phyloP scores from a whole-genome alignment of 2,113 vertebrate genomes.

The Seriola aureovittata region DNA sequence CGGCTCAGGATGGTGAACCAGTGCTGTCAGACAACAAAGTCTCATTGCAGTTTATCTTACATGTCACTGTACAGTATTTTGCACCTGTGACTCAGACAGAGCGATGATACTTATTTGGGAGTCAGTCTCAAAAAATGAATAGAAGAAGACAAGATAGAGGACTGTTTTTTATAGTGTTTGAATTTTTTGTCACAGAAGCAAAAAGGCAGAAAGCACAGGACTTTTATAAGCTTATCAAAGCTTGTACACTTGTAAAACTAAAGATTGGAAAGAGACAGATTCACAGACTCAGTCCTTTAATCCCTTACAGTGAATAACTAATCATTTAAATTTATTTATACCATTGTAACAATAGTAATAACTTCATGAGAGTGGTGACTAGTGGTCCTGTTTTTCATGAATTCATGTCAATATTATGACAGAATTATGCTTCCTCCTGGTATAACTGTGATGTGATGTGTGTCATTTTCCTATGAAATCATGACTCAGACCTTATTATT shows the following conservation, averaged over 20 bases:
- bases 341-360: constrained; percentile 48
- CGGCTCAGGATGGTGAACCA: constrained; percentile 35
- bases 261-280: constrained; percentile 16
- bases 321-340: constrained; percentile 51
- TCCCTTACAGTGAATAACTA: constrained; percentile 7
- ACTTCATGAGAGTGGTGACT: constrained; percentile 26
- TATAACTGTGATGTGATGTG: constrained; percentile 42
- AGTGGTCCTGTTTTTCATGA: constrained; percentile 36
- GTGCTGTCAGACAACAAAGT: constrained; percentile 23
- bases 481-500: constrained; percentile 39
- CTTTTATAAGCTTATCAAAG: constrained; percentile 28
- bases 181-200: neutral
- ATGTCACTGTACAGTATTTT: constrained; percentile 58
- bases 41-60: constrained; percentile 6
- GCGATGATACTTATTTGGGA: constrained; percentile 14
- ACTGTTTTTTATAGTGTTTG: neutral
- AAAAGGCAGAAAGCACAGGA: neutral
- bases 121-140: constrained; percentile 8
- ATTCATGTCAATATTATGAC: constrained; percentile 35
- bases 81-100: constrained; percentile 34
- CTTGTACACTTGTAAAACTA: constrained; percentile 17
- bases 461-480: constrained; percentile 55
- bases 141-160: neutral
- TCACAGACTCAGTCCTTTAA: neutral
- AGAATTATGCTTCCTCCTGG: constrained; percentile 33